A percentile compares a stretch with the other conserved stretches of the same genome.
These are phyloP conservation scores for Thymallus thymallus DNA, from an alignment of 2,113 vertebrate genomes.

Conservation along the genomic window DNA sequence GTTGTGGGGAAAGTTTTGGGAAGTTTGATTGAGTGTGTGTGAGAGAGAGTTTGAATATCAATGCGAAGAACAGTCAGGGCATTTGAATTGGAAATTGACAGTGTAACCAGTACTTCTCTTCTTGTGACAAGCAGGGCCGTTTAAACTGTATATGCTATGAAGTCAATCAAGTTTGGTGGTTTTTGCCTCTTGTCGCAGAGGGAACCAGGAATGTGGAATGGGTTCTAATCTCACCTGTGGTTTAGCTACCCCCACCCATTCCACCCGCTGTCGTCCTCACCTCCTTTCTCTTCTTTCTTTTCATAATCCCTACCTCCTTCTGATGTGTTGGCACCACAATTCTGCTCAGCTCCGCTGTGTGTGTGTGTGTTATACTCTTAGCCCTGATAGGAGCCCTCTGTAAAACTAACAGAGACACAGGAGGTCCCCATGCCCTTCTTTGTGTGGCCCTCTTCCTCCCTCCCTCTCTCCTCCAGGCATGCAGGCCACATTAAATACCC, in stretches of 20 bases:
- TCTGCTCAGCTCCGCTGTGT: background rate
- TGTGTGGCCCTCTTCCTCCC: conserved; percentile 41
- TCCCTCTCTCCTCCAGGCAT: conserved; percentile 62
- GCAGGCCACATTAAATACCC: conserved; percentile 52
- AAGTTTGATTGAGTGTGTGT: background rate
- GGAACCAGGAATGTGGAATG: background rate
- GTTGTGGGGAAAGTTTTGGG: no score
- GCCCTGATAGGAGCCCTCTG: conserved; percentile 64
- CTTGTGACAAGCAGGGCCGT: no score
- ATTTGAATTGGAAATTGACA: background rate
- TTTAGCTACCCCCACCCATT: no score
- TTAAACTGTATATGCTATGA: no score
- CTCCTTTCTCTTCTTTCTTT: background rate
- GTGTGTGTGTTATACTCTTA: conserved; percentile 14
- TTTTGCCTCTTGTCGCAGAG: background rate
- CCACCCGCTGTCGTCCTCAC: conserved; percentile 5
- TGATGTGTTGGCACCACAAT: background rate
- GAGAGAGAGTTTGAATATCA: background rate
- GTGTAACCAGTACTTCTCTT: background rate
- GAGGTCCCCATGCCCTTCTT: conserved; percentile 57
- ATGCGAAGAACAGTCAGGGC: background rate
- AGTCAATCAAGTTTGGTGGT: no score
- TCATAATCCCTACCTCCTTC: background rate
- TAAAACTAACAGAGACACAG: conserved; percentile 70
- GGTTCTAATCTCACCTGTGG: conserved; percentile 1